Evolutionary conservation across 1,140 invertebrate genomes (phyloP), one percentile per base, ranked within the genome.

Genomic region (Penaeus chinensis): DNA sequence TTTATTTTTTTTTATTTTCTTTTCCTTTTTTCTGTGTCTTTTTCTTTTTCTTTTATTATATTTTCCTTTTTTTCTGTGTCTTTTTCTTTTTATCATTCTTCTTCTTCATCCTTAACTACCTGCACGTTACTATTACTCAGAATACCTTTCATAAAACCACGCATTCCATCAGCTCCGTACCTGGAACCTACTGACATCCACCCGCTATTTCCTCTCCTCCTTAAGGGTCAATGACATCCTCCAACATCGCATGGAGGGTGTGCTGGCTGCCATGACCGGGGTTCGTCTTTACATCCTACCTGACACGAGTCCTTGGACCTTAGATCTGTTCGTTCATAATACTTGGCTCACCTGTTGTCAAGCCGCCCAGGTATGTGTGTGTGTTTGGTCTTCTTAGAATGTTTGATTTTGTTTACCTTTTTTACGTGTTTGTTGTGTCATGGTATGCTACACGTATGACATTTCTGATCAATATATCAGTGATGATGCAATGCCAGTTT

Each of bases 171-270:
- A 42, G 37, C 37, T 42, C 37, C 37, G 37, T 42, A 42, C 37
- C 7, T 42, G 4, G 4, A 42, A 42, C 16, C 24, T 24, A 19
- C 27, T 18, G 10, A 37, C 62, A 19, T 20, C 65, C 62, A 37
- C 19, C 32, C 10, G 20, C 22, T 11, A 24, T 20, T 62, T 69
- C 11, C 61, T 42, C 80, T 61, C 63, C 61, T 66, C 32, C 19
- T 5, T 8, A 80, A 95, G 97, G 91, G 96, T 98, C 20, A 96
- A 98, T 91, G 97, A 98, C 91, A 95, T 98, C 71, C 98, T 97
- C 90, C 95, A 95, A n/a, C 98, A 98, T 91, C 95, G 97, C 91
- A 98, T 99, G 90, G 94, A 98, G 82, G 95, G 96, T 90, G 96
- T 98, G 10, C 93, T 99, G 11, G 93, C 94, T 66, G 96, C 95